Evolutionary conservation across 2,113 vertebrate genomes (phyloP).

Genomic region (Planiliza haematocheilus): DNA sequence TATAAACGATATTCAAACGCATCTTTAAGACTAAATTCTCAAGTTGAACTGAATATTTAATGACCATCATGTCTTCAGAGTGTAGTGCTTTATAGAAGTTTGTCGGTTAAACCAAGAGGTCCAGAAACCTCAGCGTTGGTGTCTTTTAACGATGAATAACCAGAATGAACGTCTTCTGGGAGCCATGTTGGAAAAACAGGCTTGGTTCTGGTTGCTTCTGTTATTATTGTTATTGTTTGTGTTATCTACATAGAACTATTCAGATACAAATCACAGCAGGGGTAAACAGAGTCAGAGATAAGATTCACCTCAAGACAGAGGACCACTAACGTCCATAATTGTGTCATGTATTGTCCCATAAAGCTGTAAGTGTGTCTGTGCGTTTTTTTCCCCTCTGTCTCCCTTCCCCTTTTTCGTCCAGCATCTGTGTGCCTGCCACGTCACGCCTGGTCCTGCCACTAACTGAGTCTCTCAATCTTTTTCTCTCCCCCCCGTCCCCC

Average conservation of each 20-base stretch:
- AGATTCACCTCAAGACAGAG: not conserved
- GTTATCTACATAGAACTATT: slow-evolving; percentile 3
- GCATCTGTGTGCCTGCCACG: slow-evolving; percentile 72
- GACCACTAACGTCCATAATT: not conserved
- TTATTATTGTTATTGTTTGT: not conserved
- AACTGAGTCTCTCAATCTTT: slow-evolving; percentile 70
- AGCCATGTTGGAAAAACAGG: too few relatives aligned
- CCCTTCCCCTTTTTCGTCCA: slow-evolving; percentile 58
- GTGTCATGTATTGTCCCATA: not conserved
- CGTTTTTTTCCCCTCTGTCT: slow-evolving; percentile 45
- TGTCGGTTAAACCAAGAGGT: too few relatives aligned
- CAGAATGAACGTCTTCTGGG: too few relatives aligned
- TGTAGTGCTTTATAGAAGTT: too few relatives aligned
- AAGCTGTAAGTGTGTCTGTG: slow-evolving; percentile 34
- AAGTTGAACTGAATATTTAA: too few relatives aligned
- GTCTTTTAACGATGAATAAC: too few relatives aligned
- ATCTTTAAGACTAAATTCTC: too few relatives aligned
- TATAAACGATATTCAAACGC: too few relatives aligned
- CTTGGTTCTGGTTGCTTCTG: too few relatives aligned
- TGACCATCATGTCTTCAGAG: too few relatives aligned
- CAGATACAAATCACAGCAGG: slow-evolving; percentile 25
- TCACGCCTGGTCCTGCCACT: slow-evolving; percentile 70
- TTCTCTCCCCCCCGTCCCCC: not conserved
- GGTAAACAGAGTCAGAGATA: not conserved
- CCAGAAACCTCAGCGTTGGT: too few relatives aligned